A percentile compares a stretch with the other conserved stretches of the same genome.
phyloP scores from a whole-genome alignment of 1,140 invertebrate species.

The Ceratina australensis region DNA sequence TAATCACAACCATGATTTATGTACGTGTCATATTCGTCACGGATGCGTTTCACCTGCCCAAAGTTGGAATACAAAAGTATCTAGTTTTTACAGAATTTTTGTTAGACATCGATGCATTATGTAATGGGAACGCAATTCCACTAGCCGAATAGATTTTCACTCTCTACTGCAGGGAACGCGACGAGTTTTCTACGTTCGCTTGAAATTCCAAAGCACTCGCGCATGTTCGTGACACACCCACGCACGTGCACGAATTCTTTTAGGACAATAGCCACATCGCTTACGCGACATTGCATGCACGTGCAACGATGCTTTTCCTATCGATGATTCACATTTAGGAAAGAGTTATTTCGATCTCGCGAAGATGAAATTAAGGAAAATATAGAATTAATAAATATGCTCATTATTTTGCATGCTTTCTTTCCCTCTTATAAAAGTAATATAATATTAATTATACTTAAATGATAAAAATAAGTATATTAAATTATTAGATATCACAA shows the following conservation, averaged over 20 bases:
- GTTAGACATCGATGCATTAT: too few relatives aligned
- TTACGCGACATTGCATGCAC: slow-evolving; percentile 16
- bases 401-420: too few relatives aligned
- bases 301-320: slow-evolving; percentile 28
- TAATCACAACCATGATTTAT: too few relatives aligned
- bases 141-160: slow-evolving; percentile 25
- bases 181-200: slow-evolving; percentile 41
- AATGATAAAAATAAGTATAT: too few relatives aligned
- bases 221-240: slow-evolving; percentile 59
- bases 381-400: too few relatives aligned
- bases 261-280: slow-evolving; percentile 46
- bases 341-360: background rate
- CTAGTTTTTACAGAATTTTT: too few relatives aligned
- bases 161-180: slow-evolving; percentile 18
- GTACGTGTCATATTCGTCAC: too few relatives aligned
- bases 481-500: too few relatives aligned
- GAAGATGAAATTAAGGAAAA: background rate
- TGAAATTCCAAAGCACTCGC: slow-evolving; percentile 56
- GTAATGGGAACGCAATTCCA: background rate
- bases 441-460: too few relatives aligned
- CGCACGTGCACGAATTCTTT: slow-evolving; percentile 61
- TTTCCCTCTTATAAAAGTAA: too few relatives aligned
- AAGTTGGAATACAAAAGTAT: too few relatives aligned
- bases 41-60: too few relatives aligned
- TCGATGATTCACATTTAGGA: slow-evolving; percentile 37